phyloP scores from a whole-genome alignment of 2,888 invertebrate genomes.

The Sialis fuliginosa region DNA sequence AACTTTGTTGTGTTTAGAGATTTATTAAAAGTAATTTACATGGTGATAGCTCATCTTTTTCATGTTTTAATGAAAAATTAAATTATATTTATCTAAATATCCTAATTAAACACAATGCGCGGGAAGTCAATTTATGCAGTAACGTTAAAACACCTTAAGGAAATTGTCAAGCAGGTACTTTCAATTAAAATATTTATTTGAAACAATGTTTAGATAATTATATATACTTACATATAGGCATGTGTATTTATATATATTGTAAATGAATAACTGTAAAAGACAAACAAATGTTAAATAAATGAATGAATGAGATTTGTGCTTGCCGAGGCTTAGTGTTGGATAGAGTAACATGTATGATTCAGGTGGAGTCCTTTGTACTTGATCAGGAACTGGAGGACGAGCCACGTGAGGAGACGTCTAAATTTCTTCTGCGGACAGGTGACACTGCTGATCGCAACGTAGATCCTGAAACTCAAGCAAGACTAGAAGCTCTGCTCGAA shows the following conservation, averaged over 20 bases:
- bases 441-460: slow-evolving; percentile 47
- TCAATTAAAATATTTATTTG: no score
- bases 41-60: no score
- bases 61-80: no score
- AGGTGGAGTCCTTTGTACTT: slow-evolving; percentile 57
- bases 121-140: no score
- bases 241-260: neutral
- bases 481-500: slow-evolving; percentile 83
- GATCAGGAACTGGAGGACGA: slow-evolving; percentile 50
- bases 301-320: neutral
- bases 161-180: no score
- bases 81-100: no score
- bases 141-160: no score
- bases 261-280: neutral
- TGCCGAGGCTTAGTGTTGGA: neutral
- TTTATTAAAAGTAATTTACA: no score
- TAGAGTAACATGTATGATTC: slow-evolving; percentile 3
- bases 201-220: neutral
- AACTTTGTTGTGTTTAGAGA: no score
- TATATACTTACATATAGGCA: neutral
- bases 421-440: slow-evolving; percentile 40
- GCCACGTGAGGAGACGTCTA: slow-evolving; percentile 38
- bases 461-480: slow-evolving; percentile 74
- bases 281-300: neutral
- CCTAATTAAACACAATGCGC: no score